Evolutionary conservation across 2,797 vertebrate species (phyloP).

Genomic region (Dermochelys coriacea): DNA sequence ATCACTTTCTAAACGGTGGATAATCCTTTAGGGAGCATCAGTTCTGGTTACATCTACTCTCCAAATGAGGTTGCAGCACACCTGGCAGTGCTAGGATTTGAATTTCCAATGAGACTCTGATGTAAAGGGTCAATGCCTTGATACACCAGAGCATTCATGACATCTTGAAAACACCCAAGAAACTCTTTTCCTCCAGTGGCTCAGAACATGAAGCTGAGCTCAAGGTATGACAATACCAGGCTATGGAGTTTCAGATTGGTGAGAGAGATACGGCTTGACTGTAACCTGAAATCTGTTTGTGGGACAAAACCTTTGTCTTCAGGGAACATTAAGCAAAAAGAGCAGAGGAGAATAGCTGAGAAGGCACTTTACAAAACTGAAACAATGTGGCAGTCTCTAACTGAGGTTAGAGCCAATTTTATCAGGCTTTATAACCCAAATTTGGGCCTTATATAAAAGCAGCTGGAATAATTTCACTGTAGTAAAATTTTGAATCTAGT

Average conservation of each 20-base stretch:
- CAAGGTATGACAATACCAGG: not conserved
- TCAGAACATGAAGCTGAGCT: not conserved
- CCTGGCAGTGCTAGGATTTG: constrained; percentile 51
- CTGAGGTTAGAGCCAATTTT: not conserved
- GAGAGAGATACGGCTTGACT: not conserved
- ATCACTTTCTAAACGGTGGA: constrained; percentile 14
- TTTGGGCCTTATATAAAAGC: not conserved
- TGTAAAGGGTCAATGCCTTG: constrained; percentile 44
- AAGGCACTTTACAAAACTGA: not conserved
- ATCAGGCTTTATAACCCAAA: not conserved
- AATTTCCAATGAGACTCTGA: constrained; percentile 56
- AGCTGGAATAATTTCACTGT: not conserved
- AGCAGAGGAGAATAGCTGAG: not conserved
- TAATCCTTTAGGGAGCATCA: constrained; percentile 23
- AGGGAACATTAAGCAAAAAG: not conserved
- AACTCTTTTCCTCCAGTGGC: not conserved
- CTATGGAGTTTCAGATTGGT: not conserved
- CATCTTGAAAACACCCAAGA: not conserved
- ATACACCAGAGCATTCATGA: constrained; percentile 18
- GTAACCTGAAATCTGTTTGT: not conserved
- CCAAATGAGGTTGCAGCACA: constrained; percentile 25
- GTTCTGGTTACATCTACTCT: not conserved
- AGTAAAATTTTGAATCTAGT: not conserved
- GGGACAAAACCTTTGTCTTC: not conserved
- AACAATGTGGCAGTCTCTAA: not conserved